These are phyloP conservation scores for Drosophila mulleri DNA, from an alignment of 2,888 invertebrate genomes.

Conservation along the genomic window DNA sequence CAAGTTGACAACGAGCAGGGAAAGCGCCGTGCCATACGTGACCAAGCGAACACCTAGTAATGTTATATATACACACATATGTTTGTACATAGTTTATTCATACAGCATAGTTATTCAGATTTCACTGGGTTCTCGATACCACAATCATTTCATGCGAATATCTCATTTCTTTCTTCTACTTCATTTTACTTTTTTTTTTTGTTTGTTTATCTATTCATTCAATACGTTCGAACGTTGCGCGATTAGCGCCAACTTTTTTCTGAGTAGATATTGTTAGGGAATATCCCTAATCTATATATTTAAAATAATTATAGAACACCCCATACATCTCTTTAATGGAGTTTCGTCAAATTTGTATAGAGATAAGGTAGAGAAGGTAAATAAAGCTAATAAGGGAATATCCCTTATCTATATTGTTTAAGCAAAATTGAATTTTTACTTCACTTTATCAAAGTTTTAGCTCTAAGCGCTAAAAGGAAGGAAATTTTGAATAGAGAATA, in stretches of 20 bases:
- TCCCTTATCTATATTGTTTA: neutral
- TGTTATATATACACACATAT: neutral
- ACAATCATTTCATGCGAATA: conserved; percentile 7
- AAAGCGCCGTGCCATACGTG: conserved; percentile 51
- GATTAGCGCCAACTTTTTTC: neutral
- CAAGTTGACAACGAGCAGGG: conserved; percentile 22
- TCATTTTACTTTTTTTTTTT: neutral
- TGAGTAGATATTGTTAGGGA: neutral
- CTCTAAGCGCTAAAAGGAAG: too few species aligned
- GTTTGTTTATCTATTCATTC: neutral
- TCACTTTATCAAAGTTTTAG: too few species aligned
- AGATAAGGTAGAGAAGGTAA: too few species aligned
- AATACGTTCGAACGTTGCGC: neutral
- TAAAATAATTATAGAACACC: too few species aligned
- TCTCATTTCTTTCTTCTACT: neutral
- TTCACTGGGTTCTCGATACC: conserved; percentile 32
- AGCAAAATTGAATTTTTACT: neutral
- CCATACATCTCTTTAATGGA: too few species aligned
- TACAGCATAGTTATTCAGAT: conserved; percentile 24
- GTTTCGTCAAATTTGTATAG: too few species aligned
- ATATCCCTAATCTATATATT: neutral
- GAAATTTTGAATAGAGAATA: too few species aligned
- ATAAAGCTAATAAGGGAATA: neutral
- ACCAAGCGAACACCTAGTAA: conserved; percentile 31
- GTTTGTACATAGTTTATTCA: neutral